phyloP scores from a whole-genome alignment of 1,140 invertebrate genomes.

The Drosophila obscura region DNA sequence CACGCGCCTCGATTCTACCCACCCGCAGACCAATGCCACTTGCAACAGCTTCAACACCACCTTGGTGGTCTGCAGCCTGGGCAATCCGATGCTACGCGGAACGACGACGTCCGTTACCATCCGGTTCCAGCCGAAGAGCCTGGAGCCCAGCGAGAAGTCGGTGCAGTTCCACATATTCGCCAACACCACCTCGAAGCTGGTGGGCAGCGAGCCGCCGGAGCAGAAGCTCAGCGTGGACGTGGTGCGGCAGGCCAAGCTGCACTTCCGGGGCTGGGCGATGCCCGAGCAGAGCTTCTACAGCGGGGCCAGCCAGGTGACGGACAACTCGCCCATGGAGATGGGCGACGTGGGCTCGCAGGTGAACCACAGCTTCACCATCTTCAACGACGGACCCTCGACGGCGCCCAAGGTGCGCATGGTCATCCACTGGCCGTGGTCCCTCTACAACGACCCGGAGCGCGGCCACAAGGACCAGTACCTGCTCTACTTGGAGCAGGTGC shows the following conservation, averaged over 20 bases:
- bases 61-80: conserved; percentile 91
- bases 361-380: conserved; percentile 92
- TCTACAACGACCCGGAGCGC: conserved; percentile 88
- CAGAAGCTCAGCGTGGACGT: conserved; percentile 87
- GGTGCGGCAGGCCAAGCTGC: conserved; percentile 92
- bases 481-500: conserved; percentile 93
- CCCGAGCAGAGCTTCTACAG: conserved; percentile 94
- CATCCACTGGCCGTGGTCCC: conserved; percentile 95
- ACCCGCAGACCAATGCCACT: conserved; percentile 84
- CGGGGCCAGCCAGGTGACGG: conserved; percentile 89
- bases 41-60: conserved; percentile 90
- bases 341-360: conserved; percentile 94
- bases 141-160: conserved; percentile 88
- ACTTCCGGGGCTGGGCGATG: conserved; percentile 89
- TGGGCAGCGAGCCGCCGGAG: conserved; percentile 85
- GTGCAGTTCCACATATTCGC: conserved; percentile 90
- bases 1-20: background rate
- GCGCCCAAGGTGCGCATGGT: conserved; percentile 91
- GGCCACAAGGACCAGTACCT: conserved; percentile 92
- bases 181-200: conserved; percentile 94
- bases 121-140: conserved; percentile 90
- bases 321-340: conserved; percentile 90
- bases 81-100: conserved; percentile 92
- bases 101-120: conserved; percentile 87
- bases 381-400: conserved; percentile 94